These are phyloP conservation scores for Tetranychus piercei DNA, from an alignment of 2,888 invertebrate genomes.

Conservation along the genomic window DNA sequence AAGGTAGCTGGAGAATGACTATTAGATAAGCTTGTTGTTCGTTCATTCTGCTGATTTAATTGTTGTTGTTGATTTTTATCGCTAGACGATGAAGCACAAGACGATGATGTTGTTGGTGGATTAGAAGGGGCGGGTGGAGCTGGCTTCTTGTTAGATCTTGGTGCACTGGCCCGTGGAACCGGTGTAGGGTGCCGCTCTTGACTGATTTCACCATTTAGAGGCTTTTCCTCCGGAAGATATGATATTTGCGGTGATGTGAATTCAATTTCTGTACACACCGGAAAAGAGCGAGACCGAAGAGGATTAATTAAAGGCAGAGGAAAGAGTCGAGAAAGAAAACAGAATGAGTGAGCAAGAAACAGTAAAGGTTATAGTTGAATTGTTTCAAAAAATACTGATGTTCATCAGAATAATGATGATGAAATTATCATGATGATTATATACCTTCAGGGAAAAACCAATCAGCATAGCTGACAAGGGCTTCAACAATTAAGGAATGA, in stretches of 20 bases:
- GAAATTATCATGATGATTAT: background rate
- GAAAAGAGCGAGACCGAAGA: background rate
- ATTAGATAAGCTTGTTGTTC: background rate
- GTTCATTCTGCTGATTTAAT: background rate
- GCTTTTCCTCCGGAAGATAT: background rate
- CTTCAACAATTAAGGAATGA: conserved; percentile 64
- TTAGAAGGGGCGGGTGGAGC: conserved; percentile 31
- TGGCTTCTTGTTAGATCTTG: conserved; percentile 55
- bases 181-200: background rate
- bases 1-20: background rate
- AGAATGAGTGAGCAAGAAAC: background rate
- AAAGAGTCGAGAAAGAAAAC: background rate
- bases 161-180: conserved; percentile 38
- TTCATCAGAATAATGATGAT: background rate
- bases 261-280: conserved; percentile 1
- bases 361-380: background rate
- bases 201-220: conserved; percentile 3
- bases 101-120: background rate
- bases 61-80: background rate
- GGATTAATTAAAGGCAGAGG: background rate
- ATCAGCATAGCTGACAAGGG: conserved; percentile 57
- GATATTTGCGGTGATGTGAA: conserved; percentile 34
- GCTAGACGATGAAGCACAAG: background rate
- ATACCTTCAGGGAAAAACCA: conserved; percentile 53
- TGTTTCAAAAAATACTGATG: background rate